Evolutionary conservation across 2,113 vertebrate genomes (phyloP).

Genomic region (Platanista minor): DNA sequence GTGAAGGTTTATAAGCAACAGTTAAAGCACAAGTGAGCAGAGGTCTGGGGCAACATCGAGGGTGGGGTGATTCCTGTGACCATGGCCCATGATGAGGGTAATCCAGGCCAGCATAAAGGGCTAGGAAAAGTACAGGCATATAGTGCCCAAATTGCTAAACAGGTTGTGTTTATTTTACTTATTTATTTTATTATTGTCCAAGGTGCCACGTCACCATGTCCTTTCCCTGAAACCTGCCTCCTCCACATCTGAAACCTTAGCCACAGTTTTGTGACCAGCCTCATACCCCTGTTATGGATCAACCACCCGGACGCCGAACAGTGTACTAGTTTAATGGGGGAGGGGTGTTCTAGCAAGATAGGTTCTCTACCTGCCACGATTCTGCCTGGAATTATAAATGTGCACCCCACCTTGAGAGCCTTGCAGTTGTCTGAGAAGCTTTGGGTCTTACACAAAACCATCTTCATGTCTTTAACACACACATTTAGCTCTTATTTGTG

Average conservation of each 20-base stretch:
- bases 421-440: background rate
- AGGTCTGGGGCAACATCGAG: background rate
- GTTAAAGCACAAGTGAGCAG: background rate
- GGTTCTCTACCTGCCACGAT: fast-evolving
- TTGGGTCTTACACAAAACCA: background rate
- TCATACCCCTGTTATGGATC: background rate
- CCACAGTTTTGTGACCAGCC: background rate
- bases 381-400: background rate
- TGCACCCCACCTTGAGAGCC: background rate
- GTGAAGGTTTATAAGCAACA: background rate
- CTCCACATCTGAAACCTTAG: background rate
- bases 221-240: background rate
- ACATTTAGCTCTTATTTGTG: background rate
- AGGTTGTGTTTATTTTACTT: too few species aligned
- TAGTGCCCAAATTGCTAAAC: background rate
- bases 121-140: background rate
- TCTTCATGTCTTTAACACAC: background rate
- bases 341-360: background rate
- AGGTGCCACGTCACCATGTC: background rate
- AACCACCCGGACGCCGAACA: background rate
- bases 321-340: fast-evolving
- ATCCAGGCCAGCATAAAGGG: background rate
- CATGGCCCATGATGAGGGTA: background rate
- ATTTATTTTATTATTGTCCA: background rate
- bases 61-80: background rate